These are phyloP conservation scores for Drosophila meridionalis DNA, from an alignment of 2,888 invertebrate genomes.

Conservation along the genomic window DNA sequence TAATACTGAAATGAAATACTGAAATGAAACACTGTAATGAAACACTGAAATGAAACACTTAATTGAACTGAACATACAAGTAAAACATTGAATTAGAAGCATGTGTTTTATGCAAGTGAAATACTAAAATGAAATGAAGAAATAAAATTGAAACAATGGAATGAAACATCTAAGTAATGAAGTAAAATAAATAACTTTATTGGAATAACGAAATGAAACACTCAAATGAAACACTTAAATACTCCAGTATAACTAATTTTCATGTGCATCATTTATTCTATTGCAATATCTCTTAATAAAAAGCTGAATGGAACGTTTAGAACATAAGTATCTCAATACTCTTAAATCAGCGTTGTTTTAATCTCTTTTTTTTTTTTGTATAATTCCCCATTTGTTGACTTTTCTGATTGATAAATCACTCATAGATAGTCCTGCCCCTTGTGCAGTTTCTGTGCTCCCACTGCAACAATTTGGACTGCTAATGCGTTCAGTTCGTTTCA, in stretches of 20 bases:
- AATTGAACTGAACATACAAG: not conserved
- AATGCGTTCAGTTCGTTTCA: slow-evolving; percentile 44
- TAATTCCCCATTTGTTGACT: not conserved
- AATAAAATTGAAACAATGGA: not conserved
- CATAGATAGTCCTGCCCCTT: not conserved
- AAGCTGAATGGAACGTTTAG: not conserved
- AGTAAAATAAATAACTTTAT: not conserved
- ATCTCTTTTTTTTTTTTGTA: not conserved
- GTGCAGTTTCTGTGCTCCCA: not conserved
- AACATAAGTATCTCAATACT: not conserved
- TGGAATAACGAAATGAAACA: not conserved
- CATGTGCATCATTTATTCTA: not conserved
- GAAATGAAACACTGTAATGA: not conserved
- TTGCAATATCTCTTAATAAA: not conserved
- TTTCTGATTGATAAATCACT: slow-evolving; percentile 2
- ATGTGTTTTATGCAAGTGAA: too few relatives aligned
- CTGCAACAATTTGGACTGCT: slow-evolving; percentile 35
- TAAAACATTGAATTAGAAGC: not conserved
- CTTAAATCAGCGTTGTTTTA: not conserved
- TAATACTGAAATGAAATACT: too few relatives aligned
- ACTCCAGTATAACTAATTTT: not conserved
- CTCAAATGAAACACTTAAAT: not conserved
- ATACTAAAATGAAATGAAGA: too few relatives aligned
- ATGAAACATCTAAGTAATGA: not conserved
- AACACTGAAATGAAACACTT: not conserved